Evolutionary conservation across 2,888 invertebrate genomes (phyloP).

Genomic region (Protophormia terraenovae): DNA sequence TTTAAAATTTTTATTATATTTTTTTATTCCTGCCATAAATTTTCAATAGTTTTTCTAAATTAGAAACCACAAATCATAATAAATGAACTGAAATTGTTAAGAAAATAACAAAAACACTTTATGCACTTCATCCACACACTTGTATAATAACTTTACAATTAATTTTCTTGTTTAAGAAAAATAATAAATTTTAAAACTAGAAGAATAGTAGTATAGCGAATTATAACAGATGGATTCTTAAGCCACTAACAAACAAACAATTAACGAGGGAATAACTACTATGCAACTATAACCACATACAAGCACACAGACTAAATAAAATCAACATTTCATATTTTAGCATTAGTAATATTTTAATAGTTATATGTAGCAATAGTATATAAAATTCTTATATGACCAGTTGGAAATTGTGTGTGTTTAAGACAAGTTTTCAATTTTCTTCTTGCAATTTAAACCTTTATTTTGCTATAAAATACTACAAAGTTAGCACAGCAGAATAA

Average conservation of each 20-base stretch:
- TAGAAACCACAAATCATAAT: constrained; percentile 15
- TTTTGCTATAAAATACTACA: no score
- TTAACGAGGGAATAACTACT: background rate
- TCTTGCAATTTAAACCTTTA: no score
- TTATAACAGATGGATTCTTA: constrained; percentile 34
- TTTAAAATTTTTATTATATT: no score
- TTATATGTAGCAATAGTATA: no score
- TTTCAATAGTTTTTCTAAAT: background rate
- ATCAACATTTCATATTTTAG: background rate
- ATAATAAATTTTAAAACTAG: background rate
- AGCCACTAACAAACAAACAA: constrained; percentile 21
- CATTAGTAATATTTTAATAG: no score
- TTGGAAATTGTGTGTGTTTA: no score
- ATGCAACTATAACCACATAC: background rate
- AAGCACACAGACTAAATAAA: no score
- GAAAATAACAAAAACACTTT: constrained; percentile 8
- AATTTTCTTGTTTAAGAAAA: constrained; percentile 43
- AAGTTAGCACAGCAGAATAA: no score
- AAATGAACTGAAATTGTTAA: constrained; percentile 15
- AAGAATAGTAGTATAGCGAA: background rate
- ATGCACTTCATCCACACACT: background rate
- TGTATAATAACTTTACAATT: constrained; percentile 38
- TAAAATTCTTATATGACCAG: background rate
- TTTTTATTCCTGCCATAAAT: no score
- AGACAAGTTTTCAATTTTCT: no score